Percentiles rank a stretch among this genome's conserved stretches.
Conservation (phyloP, 37 sponge, comb jelly and placozoan genomes). For the Oscarella lobularis region DNA sequence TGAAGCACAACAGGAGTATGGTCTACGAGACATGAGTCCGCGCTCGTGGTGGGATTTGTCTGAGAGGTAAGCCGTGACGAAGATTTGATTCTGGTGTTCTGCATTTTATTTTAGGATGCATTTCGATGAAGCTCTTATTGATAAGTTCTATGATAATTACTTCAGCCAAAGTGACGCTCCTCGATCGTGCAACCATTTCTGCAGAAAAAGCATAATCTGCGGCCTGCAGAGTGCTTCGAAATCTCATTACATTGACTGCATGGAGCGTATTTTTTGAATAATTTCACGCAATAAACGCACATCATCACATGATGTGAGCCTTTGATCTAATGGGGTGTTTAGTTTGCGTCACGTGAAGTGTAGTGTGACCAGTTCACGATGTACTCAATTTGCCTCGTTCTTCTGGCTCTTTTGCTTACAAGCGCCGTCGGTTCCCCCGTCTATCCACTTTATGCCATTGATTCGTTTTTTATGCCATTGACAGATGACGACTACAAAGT, state of each 20-base stretch:
- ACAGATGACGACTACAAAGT: not conserved
- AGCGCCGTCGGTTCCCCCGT: not conserved
- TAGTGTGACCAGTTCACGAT: too few relatives aligned
- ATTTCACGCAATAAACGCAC: too few relatives aligned
- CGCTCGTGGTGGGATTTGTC: constrained; percentile 32
- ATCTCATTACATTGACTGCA: not conserved
- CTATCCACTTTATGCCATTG: not conserved
- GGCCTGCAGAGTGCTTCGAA: not conserved
- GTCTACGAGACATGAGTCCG: constrained; percentile 39
- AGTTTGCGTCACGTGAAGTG: too few relatives aligned
- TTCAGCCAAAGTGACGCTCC: not conserved
- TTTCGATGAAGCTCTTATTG: too few relatives aligned
- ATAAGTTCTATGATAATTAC: not conserved
- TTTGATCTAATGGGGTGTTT: too few relatives aligned
- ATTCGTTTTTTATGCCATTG: not conserved
- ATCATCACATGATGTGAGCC: too few relatives aligned
- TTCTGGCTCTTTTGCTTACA: too few relatives aligned
- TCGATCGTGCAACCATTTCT: not conserved
- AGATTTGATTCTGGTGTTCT: too few relatives aligned
- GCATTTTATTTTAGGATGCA: too few relatives aligned
- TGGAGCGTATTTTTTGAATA: not conserved
- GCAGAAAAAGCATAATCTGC: not conserved
- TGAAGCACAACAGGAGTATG: constrained; percentile 31
- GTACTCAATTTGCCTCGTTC: too few relatives aligned
- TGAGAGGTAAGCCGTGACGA: not conserved